These are phyloP conservation scores for Brachynemurus nebulosus DNA, from an alignment of 2,888 invertebrate genomes.

Conservation along the genomic window DNA sequence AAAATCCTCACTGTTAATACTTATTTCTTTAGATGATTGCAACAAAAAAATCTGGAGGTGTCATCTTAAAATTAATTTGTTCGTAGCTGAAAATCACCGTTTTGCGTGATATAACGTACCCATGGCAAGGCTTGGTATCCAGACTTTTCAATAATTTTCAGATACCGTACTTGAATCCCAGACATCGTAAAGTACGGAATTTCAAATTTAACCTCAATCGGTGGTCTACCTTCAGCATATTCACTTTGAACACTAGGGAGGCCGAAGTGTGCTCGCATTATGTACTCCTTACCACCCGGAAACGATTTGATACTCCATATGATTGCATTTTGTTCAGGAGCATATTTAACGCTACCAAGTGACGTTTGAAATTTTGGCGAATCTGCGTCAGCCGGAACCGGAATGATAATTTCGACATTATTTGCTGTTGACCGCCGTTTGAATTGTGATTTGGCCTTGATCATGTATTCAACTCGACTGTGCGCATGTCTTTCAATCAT, in stretches of 20 bases:
- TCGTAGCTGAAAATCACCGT: conserved; percentile 87
- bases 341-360: conserved; percentile 83
- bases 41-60: no score
- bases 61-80: conserved; percentile 32
- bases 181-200: conserved; percentile 94
- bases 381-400: conserved; percentile 84
- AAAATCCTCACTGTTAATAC: no score
- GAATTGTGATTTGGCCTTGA: conserved; percentile 91
- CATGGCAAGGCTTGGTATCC: conserved; percentile 93
- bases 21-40: not conserved
- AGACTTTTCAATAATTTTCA: conserved; percentile 92
- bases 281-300: conserved; percentile 87
- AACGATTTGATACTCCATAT: conserved; percentile 93
- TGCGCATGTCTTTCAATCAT: conserved; percentile 90
- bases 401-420: conserved; percentile 87
- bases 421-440: conserved; percentile 88
- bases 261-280: conserved; percentile 90
- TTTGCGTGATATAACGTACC: conserved; percentile 93
- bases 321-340: conserved; percentile 82
- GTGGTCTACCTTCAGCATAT: conserved; percentile 80
- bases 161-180: conserved; percentile 81
- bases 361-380: conserved; percentile 90
- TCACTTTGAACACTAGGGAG: conserved; percentile 81
- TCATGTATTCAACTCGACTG: conserved; percentile 89
- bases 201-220: conserved; percentile 91